A percentile compares a stretch with the other conserved stretches of the same genome.
Conservation (phyloP, 2,888 invertebrate species). For the Campopleginae sp. region DNA sequence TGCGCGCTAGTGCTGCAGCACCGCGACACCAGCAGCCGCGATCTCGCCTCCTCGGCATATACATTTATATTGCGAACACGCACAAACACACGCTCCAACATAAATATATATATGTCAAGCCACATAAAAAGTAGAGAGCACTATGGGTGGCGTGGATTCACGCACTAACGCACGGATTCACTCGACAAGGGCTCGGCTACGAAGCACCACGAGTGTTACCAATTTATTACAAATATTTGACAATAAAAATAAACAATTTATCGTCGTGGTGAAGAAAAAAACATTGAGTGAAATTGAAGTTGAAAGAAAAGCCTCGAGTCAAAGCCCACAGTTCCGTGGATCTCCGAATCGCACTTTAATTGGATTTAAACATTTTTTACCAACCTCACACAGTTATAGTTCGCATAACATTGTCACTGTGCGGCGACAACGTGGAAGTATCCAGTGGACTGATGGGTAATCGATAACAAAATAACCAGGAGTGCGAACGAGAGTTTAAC, state of each 20-base stretch:
- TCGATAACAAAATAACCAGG: background rate
- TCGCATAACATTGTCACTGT: background rate
- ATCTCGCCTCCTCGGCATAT: slow-evolving; percentile 12
- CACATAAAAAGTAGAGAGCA: slow-evolving; percentile 32
- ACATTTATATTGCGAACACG: slow-evolving; percentile 14
- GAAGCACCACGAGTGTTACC: background rate
- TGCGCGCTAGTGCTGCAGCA: slow-evolving; percentile 69
- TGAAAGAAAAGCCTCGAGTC: background rate
- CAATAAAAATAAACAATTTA: background rate
- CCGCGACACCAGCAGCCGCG: slow-evolving; percentile 53
- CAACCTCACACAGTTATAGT: slow-evolving; percentile 11
- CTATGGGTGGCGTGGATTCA: slow-evolving; percentile 56
- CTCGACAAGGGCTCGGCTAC: slow-evolving; percentile 26
- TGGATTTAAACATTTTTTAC: background rate
- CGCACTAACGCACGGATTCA: slow-evolving; percentile 51
- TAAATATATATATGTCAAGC: background rate
- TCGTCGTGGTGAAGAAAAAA: background rate
- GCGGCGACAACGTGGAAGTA: background rate
- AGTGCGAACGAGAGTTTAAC: background rate
- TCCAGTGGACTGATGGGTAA: background rate
- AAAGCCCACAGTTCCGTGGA: too few relatives aligned
- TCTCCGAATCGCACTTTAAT: too few relatives aligned
- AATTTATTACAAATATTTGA: background rate
- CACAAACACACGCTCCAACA: background rate
- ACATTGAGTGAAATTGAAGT: background rate